Conservation (phyloP, 2,797 vertebrate species). For the Paramormyrops hopkinsi region DNA sequence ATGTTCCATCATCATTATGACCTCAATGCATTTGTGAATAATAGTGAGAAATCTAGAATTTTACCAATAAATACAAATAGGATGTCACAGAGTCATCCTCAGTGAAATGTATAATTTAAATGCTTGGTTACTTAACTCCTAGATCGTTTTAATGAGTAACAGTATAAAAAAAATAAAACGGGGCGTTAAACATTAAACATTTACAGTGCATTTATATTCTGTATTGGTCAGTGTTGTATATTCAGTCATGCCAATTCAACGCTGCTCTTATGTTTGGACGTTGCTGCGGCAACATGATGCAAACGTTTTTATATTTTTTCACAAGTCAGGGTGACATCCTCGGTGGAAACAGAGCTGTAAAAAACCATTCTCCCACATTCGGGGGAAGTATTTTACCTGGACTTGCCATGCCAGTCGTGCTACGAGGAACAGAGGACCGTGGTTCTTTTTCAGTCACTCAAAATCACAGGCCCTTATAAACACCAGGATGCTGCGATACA, state of each 20-base stretch:
- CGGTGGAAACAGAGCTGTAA: background rate
- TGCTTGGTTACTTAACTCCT: background rate
- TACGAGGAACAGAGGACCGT: background rate
- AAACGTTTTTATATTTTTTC: background rate
- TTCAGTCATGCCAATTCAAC: background rate
- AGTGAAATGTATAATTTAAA: background rate
- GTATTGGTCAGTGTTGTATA: background rate
- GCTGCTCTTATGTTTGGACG: background rate
- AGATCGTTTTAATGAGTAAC: background rate
- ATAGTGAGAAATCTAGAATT: background rate
- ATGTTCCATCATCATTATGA: background rate
- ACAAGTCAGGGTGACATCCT: constrained; percentile 2
- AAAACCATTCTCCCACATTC: background rate
- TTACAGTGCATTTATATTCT: background rate
- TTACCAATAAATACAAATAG: background rate
- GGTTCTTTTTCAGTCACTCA: background rate
- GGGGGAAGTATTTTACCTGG: background rate
- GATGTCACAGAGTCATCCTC: background rate
- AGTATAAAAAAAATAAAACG: background rate
- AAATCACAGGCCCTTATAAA: background rate
- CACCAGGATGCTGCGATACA: background rate
- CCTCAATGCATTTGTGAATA: background rate
- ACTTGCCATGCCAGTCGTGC: background rate
- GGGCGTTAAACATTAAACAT: background rate
- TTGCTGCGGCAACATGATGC: background rate